phyloP scores from a whole-genome alignment of 1,140 invertebrate genomes.

The Galleria mellonella region DNA sequence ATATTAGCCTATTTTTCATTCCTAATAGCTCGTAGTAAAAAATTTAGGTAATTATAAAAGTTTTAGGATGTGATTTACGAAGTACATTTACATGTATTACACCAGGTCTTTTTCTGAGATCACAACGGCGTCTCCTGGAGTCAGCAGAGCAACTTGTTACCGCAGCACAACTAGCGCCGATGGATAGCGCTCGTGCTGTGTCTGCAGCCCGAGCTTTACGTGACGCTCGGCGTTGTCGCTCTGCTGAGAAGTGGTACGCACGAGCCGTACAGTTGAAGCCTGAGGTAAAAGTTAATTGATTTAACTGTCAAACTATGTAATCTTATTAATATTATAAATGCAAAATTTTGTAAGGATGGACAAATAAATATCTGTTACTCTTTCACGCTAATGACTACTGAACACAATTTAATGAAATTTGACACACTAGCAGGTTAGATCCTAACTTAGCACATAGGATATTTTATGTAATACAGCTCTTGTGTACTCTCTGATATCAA shows the following conservation, averaged over 20 bases:
- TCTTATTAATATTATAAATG: not conserved
- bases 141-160: constrained; percentile 86
- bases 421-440: too few species aligned
- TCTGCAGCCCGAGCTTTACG: constrained; percentile 90
- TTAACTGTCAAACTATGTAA: too few species aligned
- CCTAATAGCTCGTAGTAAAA: too few species aligned
- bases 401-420: too few species aligned
- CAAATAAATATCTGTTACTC: too few species aligned
- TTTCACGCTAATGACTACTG: not conserved
- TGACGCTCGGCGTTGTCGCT: constrained; percentile 82
- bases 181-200: constrained; percentile 89
- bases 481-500: too few species aligned
- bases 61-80: too few species aligned
- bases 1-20: too few species aligned
- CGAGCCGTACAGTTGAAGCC: constrained; percentile 76
- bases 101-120: constrained; percentile 89
- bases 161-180: constrained; percentile 83
- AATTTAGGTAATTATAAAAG: too few species aligned
- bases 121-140: constrained; percentile 84
- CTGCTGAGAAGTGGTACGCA: constrained; percentile 90
- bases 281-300: constrained; percentile 26
- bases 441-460: too few species aligned
- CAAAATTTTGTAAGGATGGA: too few species aligned
- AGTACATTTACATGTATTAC: not conserved
- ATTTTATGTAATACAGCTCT: too few species aligned